Evolutionary conservation across 2,113 vertebrate species (phyloP).

Genomic region (Dasyprocta punctata): DNA sequence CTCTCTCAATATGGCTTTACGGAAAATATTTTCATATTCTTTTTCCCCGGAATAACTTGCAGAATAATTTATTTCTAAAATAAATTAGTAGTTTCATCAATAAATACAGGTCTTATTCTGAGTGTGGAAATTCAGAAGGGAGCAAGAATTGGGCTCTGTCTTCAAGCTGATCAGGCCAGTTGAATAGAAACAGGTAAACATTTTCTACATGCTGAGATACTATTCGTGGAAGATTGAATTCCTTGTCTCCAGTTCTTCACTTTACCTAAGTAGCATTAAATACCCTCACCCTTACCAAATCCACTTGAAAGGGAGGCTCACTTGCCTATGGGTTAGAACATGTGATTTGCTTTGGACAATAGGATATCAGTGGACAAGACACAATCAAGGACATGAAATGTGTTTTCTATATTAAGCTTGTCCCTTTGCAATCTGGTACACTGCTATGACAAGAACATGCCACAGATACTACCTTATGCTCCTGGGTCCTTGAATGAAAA

Average conservation of each 20-base stretch:
- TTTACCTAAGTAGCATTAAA: not conserved
- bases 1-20: not conserved
- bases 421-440: not conserved
- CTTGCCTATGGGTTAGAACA: not conserved
- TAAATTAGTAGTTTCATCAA: not conserved
- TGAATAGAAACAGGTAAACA: not conserved
- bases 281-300: not conserved
- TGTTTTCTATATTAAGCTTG: not conserved
- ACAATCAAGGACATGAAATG: not conserved
- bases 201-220: not conserved
- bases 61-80: slow-evolving; percentile 8
- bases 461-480: not conserved
- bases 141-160: not conserved
- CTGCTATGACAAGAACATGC: not conserved
- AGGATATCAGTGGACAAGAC: not conserved
- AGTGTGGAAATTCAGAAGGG: not conserved
- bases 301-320: not conserved
- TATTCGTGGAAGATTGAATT: not conserved
- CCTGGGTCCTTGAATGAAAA: not conserved
- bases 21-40: not conserved
- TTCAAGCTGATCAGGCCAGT: not conserved
- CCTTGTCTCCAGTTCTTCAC: not conserved
- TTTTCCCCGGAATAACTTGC: not conserved
- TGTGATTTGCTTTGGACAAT: not conserved
- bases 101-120: not conserved